Percentiles rank a stretch among this genome's conserved stretches.
Evolutionary conservation across 2,113 vertebrate species (phyloP).

Genomic region (Leucoraja erinaceus): DNA sequence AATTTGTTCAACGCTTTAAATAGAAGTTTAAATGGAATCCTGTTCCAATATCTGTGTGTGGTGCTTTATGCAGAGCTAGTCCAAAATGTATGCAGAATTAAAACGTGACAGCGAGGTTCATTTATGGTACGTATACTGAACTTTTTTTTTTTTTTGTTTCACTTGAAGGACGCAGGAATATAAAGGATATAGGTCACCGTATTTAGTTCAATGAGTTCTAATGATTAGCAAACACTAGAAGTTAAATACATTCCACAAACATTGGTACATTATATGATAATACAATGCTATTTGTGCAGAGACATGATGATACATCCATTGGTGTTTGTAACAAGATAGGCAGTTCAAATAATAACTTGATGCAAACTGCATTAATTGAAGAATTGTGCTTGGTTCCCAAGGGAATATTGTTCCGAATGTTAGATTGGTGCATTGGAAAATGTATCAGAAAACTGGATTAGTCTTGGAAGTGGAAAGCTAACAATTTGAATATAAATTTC

Average conservation of each 20-base stretch:
- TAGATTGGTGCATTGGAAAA: neutral
- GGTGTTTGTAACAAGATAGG: neutral
- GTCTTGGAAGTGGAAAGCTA: neutral
- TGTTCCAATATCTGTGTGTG: neutral
- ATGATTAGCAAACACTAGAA: neutral
- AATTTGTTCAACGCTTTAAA: constrained; percentile 12
- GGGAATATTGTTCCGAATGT: neutral
- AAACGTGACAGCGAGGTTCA: neutral
- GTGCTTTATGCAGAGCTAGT: neutral
- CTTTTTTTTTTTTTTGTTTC: neutral
- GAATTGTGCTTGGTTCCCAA: neutral
- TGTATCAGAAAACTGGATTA: neutral
- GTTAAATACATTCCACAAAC: neutral
- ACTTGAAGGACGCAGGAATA: neutral
- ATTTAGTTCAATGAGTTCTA: neutral
- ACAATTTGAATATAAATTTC: neutral
- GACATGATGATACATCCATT: neutral
- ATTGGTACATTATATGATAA: neutral
- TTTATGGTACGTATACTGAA: neutral
- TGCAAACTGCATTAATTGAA: neutral
- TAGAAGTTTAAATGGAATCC: neutral
- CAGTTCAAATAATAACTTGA: neutral
- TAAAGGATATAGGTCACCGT: neutral
- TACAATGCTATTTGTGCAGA: neutral
- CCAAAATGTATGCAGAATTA: neutral